Evolutionary conservation across 1,140 invertebrate species (phyloP), one percentile per base, ranked within the genome.

Genomic region (Papilio polytes): DNA sequence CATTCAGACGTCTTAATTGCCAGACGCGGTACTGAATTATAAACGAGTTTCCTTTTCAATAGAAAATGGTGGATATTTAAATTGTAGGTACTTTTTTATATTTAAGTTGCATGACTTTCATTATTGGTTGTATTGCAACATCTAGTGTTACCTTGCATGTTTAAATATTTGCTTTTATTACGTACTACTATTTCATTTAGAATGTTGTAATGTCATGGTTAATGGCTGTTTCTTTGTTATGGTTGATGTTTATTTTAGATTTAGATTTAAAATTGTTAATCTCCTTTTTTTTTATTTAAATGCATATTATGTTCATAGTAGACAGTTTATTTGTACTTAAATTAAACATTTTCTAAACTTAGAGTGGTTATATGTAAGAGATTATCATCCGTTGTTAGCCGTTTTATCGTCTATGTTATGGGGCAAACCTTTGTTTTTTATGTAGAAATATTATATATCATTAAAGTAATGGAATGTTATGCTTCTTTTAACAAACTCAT

Each of bases 1-100:
- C 41, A n/a, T 26, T 12, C 56, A 74, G 76, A 59, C 76, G 66
- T 78, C 56, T 78, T 59, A 66, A 78, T 78, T 78, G 41, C 56
- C 48, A 63, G 9, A 36, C 56, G 3, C 3, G 46, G 77, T 12
- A 31, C 6, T 66, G 36, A 53, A 48, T 48, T 31, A 20, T 20
- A 76, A 74, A 22, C 74, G 4, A 76, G 44, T 76, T 46, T 76
- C 74, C 46, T 76, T 2, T 76, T 48, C 46, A 26, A 44, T 6
- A 15, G 3, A 10, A 51, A 15, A 51, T 1, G 20, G 12, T 51
- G 46, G 46, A 44, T 20, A 46, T 76, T 76, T 48, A 76, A 22
- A 53, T 51, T 51, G 44, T 76, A 15, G 4, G 6, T 70, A 51
- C 46, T 48, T 26, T 31, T 76, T 12, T 18, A 76, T 51, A 20